Evolutionary conservation across 2,797 vertebrate genomes (phyloP).

Genomic region (Carcharodon carcharias): DNA sequence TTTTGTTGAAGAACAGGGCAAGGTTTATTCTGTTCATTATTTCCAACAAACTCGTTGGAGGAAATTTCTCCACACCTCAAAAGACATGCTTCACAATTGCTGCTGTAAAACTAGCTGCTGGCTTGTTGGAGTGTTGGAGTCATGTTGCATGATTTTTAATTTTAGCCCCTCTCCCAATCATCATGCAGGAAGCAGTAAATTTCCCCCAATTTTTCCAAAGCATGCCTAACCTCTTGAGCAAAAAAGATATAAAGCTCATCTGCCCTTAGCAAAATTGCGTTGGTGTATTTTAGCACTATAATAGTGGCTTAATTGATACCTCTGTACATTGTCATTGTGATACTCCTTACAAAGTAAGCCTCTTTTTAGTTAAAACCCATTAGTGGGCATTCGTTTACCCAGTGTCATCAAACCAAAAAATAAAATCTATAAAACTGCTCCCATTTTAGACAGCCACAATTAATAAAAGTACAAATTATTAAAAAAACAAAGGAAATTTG

Average conservation of each 20-base stretch:
- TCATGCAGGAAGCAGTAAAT: background rate
- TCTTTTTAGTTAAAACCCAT: background rate
- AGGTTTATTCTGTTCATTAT: too few species aligned
- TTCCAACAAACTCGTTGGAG: background rate
- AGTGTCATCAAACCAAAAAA: background rate
- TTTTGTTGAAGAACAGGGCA: background rate
- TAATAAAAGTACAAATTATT: background rate
- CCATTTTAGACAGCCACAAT: background rate
- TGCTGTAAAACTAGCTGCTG: too few species aligned
- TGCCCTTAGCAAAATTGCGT: background rate
- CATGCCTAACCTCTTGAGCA: background rate
- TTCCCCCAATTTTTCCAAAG: background rate
- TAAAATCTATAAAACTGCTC: background rate
- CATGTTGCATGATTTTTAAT: too few species aligned
- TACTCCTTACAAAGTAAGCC: background rate
- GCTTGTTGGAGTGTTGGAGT: too few species aligned
- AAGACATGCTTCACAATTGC: too few species aligned
- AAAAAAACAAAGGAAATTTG: background rate
- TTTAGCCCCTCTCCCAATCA: too few species aligned
- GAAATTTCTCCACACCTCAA: background rate
- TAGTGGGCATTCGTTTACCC: background rate
- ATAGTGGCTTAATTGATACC: background rate
- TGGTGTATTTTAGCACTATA: background rate
- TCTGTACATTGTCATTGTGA: background rate
- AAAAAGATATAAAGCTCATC: background rate